Evolutionary conservation across 2,797 vertebrate genomes (phyloP).

Genomic region (Nannoperca australis): DNA sequence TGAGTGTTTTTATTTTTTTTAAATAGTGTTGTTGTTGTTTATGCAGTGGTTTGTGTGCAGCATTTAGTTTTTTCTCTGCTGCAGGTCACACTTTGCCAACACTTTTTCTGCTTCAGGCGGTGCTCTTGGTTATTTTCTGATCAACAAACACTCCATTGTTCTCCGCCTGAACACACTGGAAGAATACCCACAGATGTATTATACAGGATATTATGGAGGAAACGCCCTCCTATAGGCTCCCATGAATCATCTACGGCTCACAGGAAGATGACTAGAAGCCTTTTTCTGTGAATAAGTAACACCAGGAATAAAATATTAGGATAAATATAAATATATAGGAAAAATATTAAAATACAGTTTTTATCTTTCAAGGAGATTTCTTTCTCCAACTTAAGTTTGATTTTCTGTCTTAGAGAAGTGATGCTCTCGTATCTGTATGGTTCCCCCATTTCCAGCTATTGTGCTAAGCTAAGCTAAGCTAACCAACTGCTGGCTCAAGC

Average conservation of each 20-base stretch:
- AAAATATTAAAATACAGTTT: too few relatives aligned
- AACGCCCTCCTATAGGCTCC: slow-evolving; percentile 37
- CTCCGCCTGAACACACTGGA: slow-evolving; percentile 37
- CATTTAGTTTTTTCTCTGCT: slow-evolving; percentile 3
- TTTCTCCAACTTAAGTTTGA: not conserved
- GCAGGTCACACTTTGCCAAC: slow-evolving; percentile 39
- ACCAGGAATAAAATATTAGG: slow-evolving; percentile 27
- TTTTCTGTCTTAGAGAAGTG: not conserved
- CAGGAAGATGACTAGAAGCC: slow-evolving; percentile 14
- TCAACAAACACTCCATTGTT: slow-evolving; percentile 61
- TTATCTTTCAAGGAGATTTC: not conserved
- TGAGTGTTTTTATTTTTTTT: not conserved
- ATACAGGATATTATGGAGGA: slow-evolving; percentile 44
- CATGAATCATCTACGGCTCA: slow-evolving; percentile 61
- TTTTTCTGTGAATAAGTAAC: slow-evolving; percentile 20
- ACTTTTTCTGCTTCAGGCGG: slow-evolving; percentile 53
- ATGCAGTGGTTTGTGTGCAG: slow-evolving; percentile 46
- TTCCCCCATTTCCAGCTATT: too few relatives aligned
- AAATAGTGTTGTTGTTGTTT: slow-evolving; percentile 30
- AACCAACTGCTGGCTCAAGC: not conserved
- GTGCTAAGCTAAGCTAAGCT: not conserved
- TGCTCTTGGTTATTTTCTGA: slow-evolving; percentile 48
- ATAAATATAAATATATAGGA: not conserved
- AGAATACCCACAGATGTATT: slow-evolving; percentile 46
- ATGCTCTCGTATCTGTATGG: too few relatives aligned